Evolutionary conservation across 2,888 invertebrate species (phyloP).

Genomic region (Zygogramma bicolorata): DNA sequence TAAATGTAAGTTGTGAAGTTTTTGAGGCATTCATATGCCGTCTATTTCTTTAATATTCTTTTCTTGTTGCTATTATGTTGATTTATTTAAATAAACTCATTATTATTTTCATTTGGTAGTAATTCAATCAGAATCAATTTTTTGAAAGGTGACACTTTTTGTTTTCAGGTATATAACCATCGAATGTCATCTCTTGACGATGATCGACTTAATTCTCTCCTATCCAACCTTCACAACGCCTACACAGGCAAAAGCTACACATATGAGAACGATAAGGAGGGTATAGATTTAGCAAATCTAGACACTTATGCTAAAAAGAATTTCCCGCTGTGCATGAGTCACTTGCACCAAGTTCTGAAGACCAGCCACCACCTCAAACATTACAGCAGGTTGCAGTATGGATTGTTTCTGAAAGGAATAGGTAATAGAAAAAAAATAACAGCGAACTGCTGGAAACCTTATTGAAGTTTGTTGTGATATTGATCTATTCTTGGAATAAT

Average conservation of each 20-base stretch:
- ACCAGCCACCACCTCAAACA: slow-evolving; percentile 91
- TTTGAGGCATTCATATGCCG: no score
- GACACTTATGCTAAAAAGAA: slow-evolving; percentile 85
- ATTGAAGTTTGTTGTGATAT: no score
- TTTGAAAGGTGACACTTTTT: no score
- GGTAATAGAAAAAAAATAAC: slow-evolving; percentile 35
- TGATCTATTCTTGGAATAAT: no score
- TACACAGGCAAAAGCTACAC: slow-evolving; percentile 88
- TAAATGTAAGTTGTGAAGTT: slow-evolving; percentile 72
- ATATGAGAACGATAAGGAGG: slow-evolving; percentile 64
- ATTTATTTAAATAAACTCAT: no score
- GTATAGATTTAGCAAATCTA: slow-evolving; percentile 65
- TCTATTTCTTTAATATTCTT: no score
- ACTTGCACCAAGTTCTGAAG: slow-evolving; percentile 84
- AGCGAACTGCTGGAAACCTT: no score
- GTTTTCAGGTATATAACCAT: slow-evolving; percentile 72
- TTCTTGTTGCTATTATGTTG: no score
- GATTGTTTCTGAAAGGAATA: slow-evolving; percentile 90
- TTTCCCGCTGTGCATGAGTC: slow-evolving; percentile 97
- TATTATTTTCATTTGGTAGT: no score
- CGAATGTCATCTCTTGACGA: slow-evolving; percentile 85
- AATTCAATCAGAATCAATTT: no score
- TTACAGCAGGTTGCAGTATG: slow-evolving; percentile 89
- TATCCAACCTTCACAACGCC: slow-evolving; percentile 83
- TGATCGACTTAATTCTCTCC: slow-evolving; percentile 79